Evolutionary conservation across 2,888 invertebrate species (phyloP), one percentile per base, ranked within the genome.

Genomic region (Cotesia congregata): DNA sequence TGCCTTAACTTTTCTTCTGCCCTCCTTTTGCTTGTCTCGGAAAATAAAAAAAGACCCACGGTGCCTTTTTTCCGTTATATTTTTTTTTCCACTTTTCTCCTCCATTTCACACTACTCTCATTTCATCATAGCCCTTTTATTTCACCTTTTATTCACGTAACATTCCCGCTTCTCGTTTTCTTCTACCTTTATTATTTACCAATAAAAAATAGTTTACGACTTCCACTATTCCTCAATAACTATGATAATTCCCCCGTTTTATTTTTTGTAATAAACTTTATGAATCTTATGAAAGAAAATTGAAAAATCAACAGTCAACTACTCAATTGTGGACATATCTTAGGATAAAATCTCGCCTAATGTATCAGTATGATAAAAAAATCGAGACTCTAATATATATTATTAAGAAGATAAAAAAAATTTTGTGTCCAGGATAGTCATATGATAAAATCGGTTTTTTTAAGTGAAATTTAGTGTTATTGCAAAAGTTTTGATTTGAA

Each of bases 161-260:
- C 70, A 15, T 70, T 70, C 67, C 70, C 77, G 65, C 72, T 67
- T 61, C 74, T 67, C 72, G 65, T 75, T 74, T 74, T 74, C 71
- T 72, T 15, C 15, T n/a, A 65, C 64, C 67, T 79, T 77, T 72
- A 74, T 77, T 77, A 75, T 79, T 77, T 73, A 62, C 15, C 20
- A 62, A 62, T 62, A 62, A 62, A 62, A 15, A 62, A 50, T 30
- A 30, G 30, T 30, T 30, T 30, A 62, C 64, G 68, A 60, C 70
- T 59, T 68, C 67, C 41, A 67, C 39, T 62, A 69, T 72, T 59
- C 30, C 74, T 72, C 69, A 15, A 15, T 65, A 68, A 1, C 12
- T 41, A 61, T 20, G 73, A 64, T 41, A 30, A 50, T 50, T 50
- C 12, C 12, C 2, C 0, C 12, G 2, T 12, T 50, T 50, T 50